Percentiles rank a stretch among this genome's conserved stretches.
phyloP scores from a whole-genome alignment of 2,113 vertebrate species.

The Motacilla tschutschensis region DNA sequence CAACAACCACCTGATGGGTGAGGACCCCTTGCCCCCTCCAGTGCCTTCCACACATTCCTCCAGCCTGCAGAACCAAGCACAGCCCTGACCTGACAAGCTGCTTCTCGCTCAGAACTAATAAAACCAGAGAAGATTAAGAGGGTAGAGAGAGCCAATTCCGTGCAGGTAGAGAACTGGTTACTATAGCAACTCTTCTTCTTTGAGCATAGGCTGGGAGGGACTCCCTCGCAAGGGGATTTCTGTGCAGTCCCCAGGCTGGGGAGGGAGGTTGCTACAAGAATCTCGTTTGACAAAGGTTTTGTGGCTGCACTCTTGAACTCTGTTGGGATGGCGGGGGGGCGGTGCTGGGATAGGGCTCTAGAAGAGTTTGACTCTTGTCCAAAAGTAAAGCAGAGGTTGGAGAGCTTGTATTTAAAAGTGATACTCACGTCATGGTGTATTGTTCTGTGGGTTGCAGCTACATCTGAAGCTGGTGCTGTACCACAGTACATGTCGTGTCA shows the following conservation, averaged over 20 bases:
- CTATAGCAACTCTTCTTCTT: conserved; percentile 45
- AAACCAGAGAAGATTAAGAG: neutral
- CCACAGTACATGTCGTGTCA: neutral
- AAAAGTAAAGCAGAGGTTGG: conserved; percentile 32
- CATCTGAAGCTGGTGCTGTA: neutral
- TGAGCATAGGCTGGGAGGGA: neutral
- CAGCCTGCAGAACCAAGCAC: neutral
- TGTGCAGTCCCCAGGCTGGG: neutral
- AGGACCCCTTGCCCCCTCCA: neutral
- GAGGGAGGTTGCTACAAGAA: neutral
- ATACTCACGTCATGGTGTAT: neutral
- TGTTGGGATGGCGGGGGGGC: neutral
- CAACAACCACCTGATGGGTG: neutral
- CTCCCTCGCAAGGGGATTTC: neutral
- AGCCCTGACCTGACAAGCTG: neutral
- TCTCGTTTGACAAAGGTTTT: neutral
- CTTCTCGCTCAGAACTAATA: neutral
- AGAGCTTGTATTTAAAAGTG: neutral
- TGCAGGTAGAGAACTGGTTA: conserved; percentile 31
- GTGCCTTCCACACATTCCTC: neutral
- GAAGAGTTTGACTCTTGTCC: neutral
- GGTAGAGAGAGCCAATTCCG: neutral
- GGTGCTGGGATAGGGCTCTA: neutral
- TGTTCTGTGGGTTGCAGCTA: neutral
- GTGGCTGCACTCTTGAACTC: conserved; percentile 1